These are phyloP conservation scores for Ginglymostoma cirratum DNA, from an alignment of 2,113 vertebrate species.

Conservation along the genomic window DNA sequence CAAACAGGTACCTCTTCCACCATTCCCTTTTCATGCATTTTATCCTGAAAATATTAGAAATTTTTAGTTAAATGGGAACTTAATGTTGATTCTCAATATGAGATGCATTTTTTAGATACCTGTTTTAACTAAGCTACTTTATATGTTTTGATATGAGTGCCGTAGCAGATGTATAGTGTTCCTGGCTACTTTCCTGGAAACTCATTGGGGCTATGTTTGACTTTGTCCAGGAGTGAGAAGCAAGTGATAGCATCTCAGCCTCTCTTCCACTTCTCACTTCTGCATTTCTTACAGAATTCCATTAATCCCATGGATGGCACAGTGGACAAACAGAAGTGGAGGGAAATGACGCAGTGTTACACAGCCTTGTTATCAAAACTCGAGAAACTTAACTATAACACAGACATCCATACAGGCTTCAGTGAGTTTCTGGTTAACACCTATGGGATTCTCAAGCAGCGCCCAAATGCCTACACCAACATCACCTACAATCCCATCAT, in stretches of 20 bases:
- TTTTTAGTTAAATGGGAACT: background rate
- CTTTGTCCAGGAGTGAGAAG: background rate
- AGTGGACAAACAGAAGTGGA: constrained; percentile 17
- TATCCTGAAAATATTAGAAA: background rate
- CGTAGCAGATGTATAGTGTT: too few relatives aligned
- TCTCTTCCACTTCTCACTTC: background rate
- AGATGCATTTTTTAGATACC: background rate
- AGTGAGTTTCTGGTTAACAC: constrained; percentile 30
- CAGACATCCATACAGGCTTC: constrained; percentile 19
- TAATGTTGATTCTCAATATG: background rate
- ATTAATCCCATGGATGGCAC: constrained; percentile 13
- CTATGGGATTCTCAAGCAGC: constrained; percentile 31
- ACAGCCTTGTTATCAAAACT: background rate
- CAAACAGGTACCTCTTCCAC: constrained; percentile 1
- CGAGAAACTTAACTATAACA: constrained; percentile 26
- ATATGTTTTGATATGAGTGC: background rate
- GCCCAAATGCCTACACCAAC: constrained; percentile 20
- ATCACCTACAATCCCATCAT: constrained; percentile 7
- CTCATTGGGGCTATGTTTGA: background rate
- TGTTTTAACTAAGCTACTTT: background rate
- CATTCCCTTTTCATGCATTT: background rate
- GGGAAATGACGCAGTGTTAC: constrained; percentile 4
- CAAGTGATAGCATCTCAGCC: background rate
- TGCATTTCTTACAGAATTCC: constrained; percentile 7
- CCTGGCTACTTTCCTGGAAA: background rate